Base-by-base conservation (phyloP, 2,113 vertebrate genomes). In the Takifugu bimaculatus region DNA sequence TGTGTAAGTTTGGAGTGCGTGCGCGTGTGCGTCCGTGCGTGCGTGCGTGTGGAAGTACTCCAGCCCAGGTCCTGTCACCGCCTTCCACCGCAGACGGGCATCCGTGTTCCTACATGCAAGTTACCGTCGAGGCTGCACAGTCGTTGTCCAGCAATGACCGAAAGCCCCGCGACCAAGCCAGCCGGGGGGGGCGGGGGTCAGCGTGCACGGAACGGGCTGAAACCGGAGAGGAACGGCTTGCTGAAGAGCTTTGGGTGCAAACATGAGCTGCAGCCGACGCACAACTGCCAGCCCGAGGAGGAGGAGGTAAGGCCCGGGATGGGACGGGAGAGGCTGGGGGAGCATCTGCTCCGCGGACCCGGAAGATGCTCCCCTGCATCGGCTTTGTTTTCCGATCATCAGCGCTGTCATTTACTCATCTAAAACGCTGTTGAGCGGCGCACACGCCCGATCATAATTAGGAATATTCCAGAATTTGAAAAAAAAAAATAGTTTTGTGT, bases 221-320 rank as follows among this genome's bases (percentile, higher is more conserved):
- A 80, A 65, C 65, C 77, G 62, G 84, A 77, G 62, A 77, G 73
- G 3, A 89, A 87, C 79, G 86, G 88, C 63, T 75, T 68, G 49
- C 50, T 57, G 64, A 83, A 63, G 66, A 87, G 70, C 66, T 70
- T 82, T 62, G 62, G 68, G 55, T 32, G 81, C 57, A 63, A 68
- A 72, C 73, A 78, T 28, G 72, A 74, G 65, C 65, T 60, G 57
- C 72, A 47, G 57, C 49, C 55, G 54, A 57, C 65, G 32, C 55
- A 65, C 54, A 72, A 57, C 54, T 55, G 68, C 61, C 77, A 68
- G 26, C 61, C 72, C 55, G 87, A 84, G 7, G 83, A 84, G 6
- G 81, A 83, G 66, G 85, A 88, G 88, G 90, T 89, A 70, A 86
- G 87, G 80, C 80, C 80, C 79, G 71, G 73, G 65, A 62, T 39